Conservation (phyloP, 2,797 vertebrate genomes). For the Crotalus adamanteus region DNA sequence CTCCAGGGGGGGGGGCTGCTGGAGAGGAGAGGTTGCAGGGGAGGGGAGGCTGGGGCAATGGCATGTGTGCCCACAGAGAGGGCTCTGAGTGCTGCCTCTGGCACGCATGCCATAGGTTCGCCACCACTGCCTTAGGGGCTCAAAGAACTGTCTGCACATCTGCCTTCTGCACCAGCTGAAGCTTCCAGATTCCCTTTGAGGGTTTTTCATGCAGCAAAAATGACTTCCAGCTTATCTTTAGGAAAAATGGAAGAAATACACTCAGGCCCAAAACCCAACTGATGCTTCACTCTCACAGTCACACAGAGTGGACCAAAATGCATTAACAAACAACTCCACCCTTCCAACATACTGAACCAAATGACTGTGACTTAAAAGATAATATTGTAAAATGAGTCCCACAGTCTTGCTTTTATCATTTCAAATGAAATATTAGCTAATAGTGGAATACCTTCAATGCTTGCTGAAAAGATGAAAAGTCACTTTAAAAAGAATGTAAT, state of each 20-base stretch:
- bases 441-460: neutral
- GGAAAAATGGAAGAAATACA: neutral
- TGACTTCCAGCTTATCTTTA: neutral
- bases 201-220: neutral
- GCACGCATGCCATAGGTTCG: too few relatives aligned
- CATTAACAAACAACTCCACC: neutral
- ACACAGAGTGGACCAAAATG: neutral
- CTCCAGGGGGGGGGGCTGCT: too few relatives aligned
- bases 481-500: too few relatives aligned
- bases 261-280: neutral
- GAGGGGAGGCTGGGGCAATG: too few relatives aligned
- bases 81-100: too few relatives aligned
- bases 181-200: neutral
- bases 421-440: neutral
- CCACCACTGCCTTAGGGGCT: neutral
- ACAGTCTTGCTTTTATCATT: neutral
- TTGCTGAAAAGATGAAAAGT: neutral
- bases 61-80: too few relatives aligned
- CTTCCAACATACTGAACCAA: neutral
- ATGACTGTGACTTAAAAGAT: neutral
- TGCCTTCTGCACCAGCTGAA: neutral
- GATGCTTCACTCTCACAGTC: neutral
- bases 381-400: neutral
- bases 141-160: neutral
- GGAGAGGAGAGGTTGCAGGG: too few relatives aligned